Evolutionary conservation across 2,113 vertebrate species (phyloP).

Genomic region (Alethe diademata): DNA sequence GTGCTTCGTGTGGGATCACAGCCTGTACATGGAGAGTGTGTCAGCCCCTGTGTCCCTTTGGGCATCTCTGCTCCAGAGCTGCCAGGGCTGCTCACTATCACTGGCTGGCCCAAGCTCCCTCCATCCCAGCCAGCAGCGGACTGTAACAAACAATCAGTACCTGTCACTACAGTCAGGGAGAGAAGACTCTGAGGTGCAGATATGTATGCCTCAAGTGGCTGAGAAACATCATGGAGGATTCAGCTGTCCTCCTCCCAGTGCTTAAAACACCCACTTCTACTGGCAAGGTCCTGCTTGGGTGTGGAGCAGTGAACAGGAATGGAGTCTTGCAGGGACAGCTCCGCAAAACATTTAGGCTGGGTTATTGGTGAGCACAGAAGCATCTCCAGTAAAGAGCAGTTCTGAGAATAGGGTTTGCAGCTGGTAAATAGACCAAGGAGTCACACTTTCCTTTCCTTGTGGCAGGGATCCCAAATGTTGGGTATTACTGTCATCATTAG

Average conservation of each 20-base stretch:
- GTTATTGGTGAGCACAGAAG: background rate
- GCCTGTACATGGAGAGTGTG: background rate
- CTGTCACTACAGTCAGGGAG: background rate
- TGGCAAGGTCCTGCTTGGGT: background rate
- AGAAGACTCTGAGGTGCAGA: background rate
- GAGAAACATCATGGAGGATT: background rate
- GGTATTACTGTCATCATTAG: background rate
- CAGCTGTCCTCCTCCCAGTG: background rate
- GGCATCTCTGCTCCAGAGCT: background rate
- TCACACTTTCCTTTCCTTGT: background rate
- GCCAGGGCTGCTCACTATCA: background rate
- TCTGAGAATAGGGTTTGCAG: background rate
- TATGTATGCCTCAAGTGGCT: rapidly evolving
- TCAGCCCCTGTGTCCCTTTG: background rate
- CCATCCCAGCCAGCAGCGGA: background rate
- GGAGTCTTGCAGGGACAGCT: background rate
- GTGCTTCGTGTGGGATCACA: background rate
- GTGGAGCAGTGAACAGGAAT: background rate
- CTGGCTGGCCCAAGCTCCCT: background rate
- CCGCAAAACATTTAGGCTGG: background rate
- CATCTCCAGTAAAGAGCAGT: background rate
- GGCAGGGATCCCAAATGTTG: background rate
- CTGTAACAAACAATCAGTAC: background rate
- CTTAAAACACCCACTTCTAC: background rate
- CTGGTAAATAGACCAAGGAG: background rate